Conservation (phyloP, 1,140 invertebrate genomes). For the Leptestheria dahalacensis region DNA sequence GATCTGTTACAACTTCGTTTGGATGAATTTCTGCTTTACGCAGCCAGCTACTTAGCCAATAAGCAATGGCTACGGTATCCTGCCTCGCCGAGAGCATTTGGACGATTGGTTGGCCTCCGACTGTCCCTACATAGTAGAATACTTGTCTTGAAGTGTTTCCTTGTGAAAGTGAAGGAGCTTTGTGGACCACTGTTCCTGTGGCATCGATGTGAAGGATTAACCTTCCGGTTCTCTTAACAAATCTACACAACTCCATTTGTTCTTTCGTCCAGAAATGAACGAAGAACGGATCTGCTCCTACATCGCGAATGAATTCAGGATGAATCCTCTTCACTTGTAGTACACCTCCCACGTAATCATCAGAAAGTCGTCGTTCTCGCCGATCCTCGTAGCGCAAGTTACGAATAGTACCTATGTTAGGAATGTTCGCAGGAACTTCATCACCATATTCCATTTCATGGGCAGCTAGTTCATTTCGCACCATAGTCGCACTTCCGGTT, state of each 20-base stretch:
- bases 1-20: neutral
- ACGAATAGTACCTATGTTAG: neutral
- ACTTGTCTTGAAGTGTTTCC: neutral
- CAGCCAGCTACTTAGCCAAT: neutral
- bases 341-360: neutral
- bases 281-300: neutral
- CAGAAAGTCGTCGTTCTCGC: neutral
- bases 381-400: neutral
- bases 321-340: neutral
- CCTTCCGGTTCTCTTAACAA: neutral
- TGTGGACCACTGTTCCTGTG: neutral
- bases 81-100: neutral
- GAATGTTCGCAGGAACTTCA: neutral
- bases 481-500: neutral
- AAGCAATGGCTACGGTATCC: neutral
- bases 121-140: neutral
- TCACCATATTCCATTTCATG: neutral
- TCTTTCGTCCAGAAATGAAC: neutral
- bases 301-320: neutral
- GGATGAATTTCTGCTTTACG: neutral
- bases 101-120: neutral
- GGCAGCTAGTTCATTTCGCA: neutral
- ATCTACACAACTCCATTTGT: neutral
- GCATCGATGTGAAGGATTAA: neutral
- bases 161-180: neutral